Conservation (phyloP, 2,113 vertebrate species). For the Falcunculus frontatus region DNA sequence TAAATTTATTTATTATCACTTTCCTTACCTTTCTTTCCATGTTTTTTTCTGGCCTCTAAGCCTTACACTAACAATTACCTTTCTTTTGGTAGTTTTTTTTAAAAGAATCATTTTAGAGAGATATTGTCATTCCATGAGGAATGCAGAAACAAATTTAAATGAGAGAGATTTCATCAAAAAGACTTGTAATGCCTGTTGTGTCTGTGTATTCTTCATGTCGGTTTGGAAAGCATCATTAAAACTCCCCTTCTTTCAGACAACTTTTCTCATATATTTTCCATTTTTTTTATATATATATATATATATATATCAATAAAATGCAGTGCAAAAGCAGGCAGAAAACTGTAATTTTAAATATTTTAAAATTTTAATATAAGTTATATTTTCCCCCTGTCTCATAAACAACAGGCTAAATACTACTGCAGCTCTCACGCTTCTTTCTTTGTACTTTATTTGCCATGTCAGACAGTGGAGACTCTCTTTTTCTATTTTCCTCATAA, state of each 20-base stretch:
- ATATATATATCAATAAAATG: neutral
- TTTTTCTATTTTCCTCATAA: neutral
- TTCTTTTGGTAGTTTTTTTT: conserved; percentile 21
- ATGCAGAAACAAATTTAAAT: conserved; percentile 62
- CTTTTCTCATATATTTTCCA: conserved; percentile 16
- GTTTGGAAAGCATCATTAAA: neutral
- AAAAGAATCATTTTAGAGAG: conserved; percentile 38
- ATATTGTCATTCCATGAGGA: conserved; percentile 50
- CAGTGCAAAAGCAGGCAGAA: neutral
- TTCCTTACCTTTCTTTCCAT: neutral
- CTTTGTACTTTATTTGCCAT: neutral
- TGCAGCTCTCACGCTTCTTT: neutral
- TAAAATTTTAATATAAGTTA: neutral
- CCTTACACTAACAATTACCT: conserved; percentile 14
- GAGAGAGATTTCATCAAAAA: conserved; percentile 43
- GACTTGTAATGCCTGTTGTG: conserved; percentile 51
- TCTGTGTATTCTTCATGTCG: conserved; percentile 43
- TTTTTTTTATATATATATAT: too few relatives aligned
- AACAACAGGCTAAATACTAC: neutral
- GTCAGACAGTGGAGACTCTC: neutral
- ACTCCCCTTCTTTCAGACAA: conserved; percentile 12
- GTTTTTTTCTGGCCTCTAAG: neutral
- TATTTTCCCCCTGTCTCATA: neutral
- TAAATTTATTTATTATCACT: conserved; percentile 25
- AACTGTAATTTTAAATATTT: neutral